These are phyloP conservation scores for Solea solea DNA, from an alignment of 2,113 vertebrate genomes.

Conservation along the genomic window DNA sequence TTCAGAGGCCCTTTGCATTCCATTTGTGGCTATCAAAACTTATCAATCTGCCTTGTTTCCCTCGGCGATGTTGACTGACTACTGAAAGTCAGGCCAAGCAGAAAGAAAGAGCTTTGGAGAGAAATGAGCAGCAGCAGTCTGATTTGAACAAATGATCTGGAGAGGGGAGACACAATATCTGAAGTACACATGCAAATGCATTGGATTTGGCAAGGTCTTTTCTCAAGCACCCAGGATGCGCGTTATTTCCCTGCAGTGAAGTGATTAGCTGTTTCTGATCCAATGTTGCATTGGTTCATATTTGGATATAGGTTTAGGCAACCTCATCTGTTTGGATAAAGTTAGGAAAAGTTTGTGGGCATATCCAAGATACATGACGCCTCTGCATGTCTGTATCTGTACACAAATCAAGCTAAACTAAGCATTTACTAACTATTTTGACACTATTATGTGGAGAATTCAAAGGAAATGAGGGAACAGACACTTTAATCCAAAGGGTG, in stretches of 20 bases:
- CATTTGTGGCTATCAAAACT: slow-evolving; percentile 58
- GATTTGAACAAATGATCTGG: slow-evolving; percentile 13
- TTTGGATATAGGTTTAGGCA: neutral
- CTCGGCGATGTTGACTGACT: slow-evolving; percentile 40
- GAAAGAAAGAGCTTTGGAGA: neutral
- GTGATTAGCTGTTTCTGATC: neutral
- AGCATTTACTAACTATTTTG: too few species aligned
- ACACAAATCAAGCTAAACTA: too few species aligned
- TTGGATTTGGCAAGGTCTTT: neutral
- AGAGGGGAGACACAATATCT: neutral
- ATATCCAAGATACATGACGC: neutral
- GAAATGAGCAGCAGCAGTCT: slow-evolving; percentile 10
- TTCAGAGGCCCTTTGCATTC: slow-evolving; percentile 64
- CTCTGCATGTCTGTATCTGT: too few species aligned
- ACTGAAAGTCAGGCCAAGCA: slow-evolving; percentile 10
- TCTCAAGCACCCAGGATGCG: neutral
- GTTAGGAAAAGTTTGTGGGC: too few species aligned
- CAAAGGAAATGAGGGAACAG: too few species aligned
- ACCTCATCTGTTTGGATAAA: too few species aligned
- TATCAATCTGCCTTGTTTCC: slow-evolving; percentile 60
- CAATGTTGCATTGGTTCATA: neutral
- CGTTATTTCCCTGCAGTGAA: too few species aligned
- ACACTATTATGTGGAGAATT: too few species aligned
- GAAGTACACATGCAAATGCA: neutral
- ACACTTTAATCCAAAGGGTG: too few species aligned